Conservation (phyloP, 2,888 invertebrate species). For the Cephus sareptanus region DNA sequence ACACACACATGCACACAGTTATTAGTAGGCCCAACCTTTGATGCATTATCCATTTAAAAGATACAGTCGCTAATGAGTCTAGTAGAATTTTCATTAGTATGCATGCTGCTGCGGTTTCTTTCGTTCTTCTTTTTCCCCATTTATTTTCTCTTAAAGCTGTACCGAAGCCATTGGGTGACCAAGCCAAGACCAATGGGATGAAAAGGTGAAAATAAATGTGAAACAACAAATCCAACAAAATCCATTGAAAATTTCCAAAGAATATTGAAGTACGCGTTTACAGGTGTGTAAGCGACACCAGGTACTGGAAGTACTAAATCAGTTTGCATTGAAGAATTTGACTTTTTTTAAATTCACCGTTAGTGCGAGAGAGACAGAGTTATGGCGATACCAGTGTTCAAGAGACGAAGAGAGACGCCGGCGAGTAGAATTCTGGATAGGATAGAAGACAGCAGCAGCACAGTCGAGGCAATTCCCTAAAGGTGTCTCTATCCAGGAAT, state of each 20-base stretch:
- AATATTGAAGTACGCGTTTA: not conserved
- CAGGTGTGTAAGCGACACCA: not conserved
- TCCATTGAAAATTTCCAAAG: not conserved
- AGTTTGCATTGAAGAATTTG: not conserved
- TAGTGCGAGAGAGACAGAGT: not conserved
- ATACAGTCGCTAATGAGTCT: conserved; percentile 7
- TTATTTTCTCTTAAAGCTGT: conserved; percentile 42
- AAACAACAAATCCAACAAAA: not conserved
- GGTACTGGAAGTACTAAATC: not conserved
- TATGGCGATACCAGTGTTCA: not conserved
- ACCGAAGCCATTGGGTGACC: conserved; percentile 48
- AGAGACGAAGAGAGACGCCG: not conserved
- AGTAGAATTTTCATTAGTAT: conserved; percentile 20
- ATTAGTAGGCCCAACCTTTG: not conserved
- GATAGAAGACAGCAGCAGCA: not conserved
- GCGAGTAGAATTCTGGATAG: not conserved
- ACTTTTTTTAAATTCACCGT: too few relatives aligned
- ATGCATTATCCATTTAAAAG: not conserved
- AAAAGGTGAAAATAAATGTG: not conserved
- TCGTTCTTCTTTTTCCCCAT: conserved; percentile 12
- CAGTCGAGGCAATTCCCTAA: not conserved
- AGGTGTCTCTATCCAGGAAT: not conserved
- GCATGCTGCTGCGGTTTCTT: conserved; percentile 27
- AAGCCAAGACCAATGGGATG: conserved; percentile 25
- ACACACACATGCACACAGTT: not conserved